A percentile compares a stretch with the other conserved stretches of the same genome.
These are phyloP conservation scores for Lithophane ornitopus DNA, from an alignment of 2,888 invertebrate genomes.

Conservation along the genomic window DNA sequence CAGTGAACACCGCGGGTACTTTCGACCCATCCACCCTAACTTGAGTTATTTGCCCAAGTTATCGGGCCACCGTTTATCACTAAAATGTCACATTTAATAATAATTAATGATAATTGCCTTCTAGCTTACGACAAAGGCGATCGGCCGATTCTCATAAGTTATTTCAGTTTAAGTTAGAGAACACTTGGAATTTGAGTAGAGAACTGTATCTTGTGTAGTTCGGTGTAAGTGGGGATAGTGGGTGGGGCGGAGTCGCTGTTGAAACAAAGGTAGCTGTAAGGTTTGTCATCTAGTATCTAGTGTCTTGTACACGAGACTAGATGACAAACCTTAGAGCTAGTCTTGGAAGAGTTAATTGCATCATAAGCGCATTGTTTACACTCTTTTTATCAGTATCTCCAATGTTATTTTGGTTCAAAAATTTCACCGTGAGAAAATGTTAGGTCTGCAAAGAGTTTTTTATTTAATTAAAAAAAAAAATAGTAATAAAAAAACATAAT, in stretches of 20 bases:
- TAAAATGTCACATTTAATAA: slow-evolving; percentile 89
- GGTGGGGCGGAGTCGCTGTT: slow-evolving; percentile 37
- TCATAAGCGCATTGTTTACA: not conserved
- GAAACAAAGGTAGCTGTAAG: not conserved
- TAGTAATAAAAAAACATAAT: too few relatives aligned
- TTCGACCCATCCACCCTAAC: slow-evolving; percentile 72
- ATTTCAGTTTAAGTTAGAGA: slow-evolving; percentile 88
- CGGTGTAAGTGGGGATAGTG: slow-evolving; percentile 70
- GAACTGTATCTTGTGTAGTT: slow-evolving; percentile 89
- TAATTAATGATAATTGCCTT: slow-evolving; percentile 91
- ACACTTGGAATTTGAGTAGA: slow-evolving; percentile 88
- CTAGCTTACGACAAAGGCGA: slow-evolving; percentile 89
- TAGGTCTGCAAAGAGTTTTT: too few relatives aligned
- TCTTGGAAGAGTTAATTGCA: not conserved
- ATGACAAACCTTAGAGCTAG: too few relatives aligned
- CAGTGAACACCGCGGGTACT: slow-evolving; percentile 72
- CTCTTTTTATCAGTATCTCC: not conserved
- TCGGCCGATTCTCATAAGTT: slow-evolving; percentile 89
- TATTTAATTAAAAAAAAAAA: too few relatives aligned
- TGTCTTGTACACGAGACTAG: too few relatives aligned
- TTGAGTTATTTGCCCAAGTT: slow-evolving; percentile 89
- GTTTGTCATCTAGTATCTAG: not conserved
- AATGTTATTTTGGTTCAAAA: not conserved
- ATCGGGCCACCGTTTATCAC: slow-evolving; percentile 89
- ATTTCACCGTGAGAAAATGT: not conserved